Evolutionary conservation across 2,113 vertebrate genomes (phyloP), one percentile per base, ranked within the genome.

Genomic region (Phalacrocorax aristotelis): DNA sequence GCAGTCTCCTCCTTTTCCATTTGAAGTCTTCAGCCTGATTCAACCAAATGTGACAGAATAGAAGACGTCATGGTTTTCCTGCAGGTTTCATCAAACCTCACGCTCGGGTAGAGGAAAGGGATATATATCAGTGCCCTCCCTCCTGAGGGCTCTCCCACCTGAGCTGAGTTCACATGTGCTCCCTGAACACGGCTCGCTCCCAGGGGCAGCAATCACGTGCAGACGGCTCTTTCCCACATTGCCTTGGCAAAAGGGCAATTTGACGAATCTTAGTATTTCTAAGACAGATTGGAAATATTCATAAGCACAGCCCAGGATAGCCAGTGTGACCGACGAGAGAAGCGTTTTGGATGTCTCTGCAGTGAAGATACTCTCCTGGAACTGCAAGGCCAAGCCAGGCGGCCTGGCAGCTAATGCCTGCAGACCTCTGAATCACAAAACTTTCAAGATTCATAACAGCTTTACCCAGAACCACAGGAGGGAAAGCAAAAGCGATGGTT

Each of bases 171-270:
- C 1, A 0, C 0, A 0, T 10, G 34, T 1, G 1, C 15, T 15
- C 23, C 29, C 29, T 17, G 25, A 40, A 15, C 66, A 13, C 0
- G 3, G 15, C 42, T 74, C 18, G 0, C 3, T 6, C 15, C 52
- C 48, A 6, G 6, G 3, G 15, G 21, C 34, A 21, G 8, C 1
- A 0, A 8, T 3, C 32, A 2, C 2, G 0, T 1, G 12, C 32
- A 46, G 54, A 38, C 46, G 48, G 13, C 27, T 74, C 17, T 68
- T 22, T 13, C 20, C 27, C 55, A 34, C 12, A 1, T 5, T 65
- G n/a, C 30, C 21, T 25, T 75, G 26, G 30, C 15, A 26, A 84
- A 58, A 65, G 0, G 20, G 19, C 32, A 23, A 25, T 65, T 52
- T 30, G 44, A 11, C n/a, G 48, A 29, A 48, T 26, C 14, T 7